phyloP scores from a whole-genome alignment of 2,113 vertebrate genomes.

The Gymnocephalus cernua region DNA sequence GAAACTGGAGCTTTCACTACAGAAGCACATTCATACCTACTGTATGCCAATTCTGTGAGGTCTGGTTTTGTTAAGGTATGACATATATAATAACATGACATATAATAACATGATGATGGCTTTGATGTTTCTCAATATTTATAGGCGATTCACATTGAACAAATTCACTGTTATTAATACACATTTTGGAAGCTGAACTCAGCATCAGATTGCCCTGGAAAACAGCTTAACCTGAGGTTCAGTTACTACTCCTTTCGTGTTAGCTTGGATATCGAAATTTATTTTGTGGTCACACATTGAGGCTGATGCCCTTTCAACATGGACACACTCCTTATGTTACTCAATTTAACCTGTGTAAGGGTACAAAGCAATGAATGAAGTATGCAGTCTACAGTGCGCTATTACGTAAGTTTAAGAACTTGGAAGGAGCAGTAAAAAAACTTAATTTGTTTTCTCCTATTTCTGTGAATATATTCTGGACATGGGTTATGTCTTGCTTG shows the following conservation, averaged over 20 bases:
- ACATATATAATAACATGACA: constrained; percentile 32
- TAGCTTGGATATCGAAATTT: constrained; percentile 37
- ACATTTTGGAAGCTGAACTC: constrained; percentile 29
- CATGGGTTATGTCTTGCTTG: constrained; percentile 1
- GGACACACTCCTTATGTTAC: neutral
- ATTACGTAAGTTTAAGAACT: constrained; percentile 11
- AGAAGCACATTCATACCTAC: constrained; percentile 20
- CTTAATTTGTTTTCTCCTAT: neutral
- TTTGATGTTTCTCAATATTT: constrained; percentile 36
- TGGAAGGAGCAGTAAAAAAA: neutral
- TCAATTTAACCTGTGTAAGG: constrained; percentile 1
- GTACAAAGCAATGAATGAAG: constrained; percentile 1
- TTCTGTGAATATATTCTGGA: neutral
- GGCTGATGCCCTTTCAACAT: constrained; percentile 50
- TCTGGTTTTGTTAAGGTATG: constrained; percentile 3
- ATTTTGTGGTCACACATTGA: constrained; percentile 32
- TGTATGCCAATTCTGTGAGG: neutral
- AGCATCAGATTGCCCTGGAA: constrained; percentile 33
- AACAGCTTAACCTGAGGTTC: constrained; percentile 43
- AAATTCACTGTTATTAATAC: constrained; percentile 30
- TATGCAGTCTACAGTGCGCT: neutral
- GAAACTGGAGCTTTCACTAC: constrained; percentile 32
- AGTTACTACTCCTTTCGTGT: constrained; percentile 48
- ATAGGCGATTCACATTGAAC: constrained; percentile 34
- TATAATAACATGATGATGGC: constrained; percentile 35